A percentile compares a stretch with the other conserved stretches of the same genome.
Conservation (phyloP, 2,113 vertebrate species). For the Mus pahari region DNA sequence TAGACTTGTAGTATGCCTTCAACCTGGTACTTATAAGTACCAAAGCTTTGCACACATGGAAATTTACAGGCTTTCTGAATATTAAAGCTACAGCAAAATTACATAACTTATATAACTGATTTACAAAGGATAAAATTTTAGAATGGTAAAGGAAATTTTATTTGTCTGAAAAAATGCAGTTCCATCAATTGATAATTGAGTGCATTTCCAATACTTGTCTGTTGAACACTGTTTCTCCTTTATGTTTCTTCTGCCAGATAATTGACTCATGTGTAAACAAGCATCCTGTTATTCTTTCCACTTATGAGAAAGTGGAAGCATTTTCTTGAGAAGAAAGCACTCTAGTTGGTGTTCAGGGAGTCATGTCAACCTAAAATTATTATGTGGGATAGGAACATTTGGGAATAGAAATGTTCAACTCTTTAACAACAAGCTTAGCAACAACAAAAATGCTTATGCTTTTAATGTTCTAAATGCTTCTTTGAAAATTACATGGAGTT, state of each 20-base stretch:
- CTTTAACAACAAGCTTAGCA: neutral
- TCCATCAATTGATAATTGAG: neutral
- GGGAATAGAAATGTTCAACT: neutral
- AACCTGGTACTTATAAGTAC: neutral
- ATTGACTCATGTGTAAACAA: neutral
- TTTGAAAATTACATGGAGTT: neutral
- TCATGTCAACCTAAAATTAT: neutral
- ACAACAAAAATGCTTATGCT: neutral
- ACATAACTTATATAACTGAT: slow-evolving; percentile 31
- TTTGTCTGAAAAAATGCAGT: neutral
- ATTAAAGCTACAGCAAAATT: neutral
- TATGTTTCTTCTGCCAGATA: neutral
- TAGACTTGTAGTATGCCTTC: neutral
- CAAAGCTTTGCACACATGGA: neutral
- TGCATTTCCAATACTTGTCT: neutral
- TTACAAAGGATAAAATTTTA: neutral
- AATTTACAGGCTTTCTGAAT: neutral
- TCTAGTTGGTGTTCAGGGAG: neutral
- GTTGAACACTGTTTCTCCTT: neutral
- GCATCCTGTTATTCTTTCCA: neutral
- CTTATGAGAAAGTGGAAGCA: neutral
- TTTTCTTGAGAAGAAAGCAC: neutral
- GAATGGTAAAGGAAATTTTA: neutral
- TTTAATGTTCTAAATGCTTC: neutral
- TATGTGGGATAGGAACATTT: neutral